Evolutionary conservation across 2,888 invertebrate species (phyloP), one percentile per base, ranked within the genome.

Genomic region (Euplagia quadripunctaria): DNA sequence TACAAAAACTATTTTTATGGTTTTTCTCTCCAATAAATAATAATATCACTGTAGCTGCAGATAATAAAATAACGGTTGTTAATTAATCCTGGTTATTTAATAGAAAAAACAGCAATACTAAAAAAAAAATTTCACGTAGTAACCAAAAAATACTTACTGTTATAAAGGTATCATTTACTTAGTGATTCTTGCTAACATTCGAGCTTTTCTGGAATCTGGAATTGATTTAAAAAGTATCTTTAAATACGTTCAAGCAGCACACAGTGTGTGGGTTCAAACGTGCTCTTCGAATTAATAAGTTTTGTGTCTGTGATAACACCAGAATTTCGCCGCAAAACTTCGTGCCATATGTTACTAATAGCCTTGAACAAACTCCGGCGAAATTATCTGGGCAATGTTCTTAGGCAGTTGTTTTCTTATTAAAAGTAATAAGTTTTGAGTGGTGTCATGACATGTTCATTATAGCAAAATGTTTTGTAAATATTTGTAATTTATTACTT

Each of bases 341-440:
- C 14, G 49, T 42, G 31, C n/a, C 67, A 64, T 71, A 49, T 71
- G 65, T 51, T 66, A 20, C 67, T 67, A 51, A 72, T 63, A 63
- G 51, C 63, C 51, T 68, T 58, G 42, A 63, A 43, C 51, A 67
- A 68, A 67, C n/a, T 61, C 16, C n/a, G 20, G 11, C 16, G 43
- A 51, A 52, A 65, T 66, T 58, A 67, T 51, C 51, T 61, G 0
- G 20, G 5, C 42, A n/a, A 61, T 55, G n/a, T 58, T 46, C 55
- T 58, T 46, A 42, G 16, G n/a, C n/a, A 68, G 55, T 43, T 68
- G 68, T 12, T 68, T 58, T 55, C n/a, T 58, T 68, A 61, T 68
- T 43, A 68, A 20, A n/a, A 20, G 55, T 68, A 58, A 58, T 7
- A 55, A 68, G 58, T 61, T 68, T 55, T 43, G 58, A 31, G 41